These are phyloP conservation scores for Noctua janthina DNA, from an alignment of 2,888 invertebrate genomes.

Conservation along the genomic window DNA sequence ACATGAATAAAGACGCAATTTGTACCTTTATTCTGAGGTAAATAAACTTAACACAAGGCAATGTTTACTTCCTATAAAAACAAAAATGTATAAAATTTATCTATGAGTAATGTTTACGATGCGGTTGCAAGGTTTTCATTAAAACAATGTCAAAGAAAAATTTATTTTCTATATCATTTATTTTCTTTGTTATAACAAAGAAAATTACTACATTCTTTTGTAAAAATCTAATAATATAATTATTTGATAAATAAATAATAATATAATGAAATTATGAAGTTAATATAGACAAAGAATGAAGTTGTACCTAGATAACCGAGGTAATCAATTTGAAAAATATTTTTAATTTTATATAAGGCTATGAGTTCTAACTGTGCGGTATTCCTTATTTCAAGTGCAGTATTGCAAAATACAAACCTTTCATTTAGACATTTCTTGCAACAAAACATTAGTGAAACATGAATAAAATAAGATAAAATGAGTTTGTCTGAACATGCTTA, in stretches of 20 bases:
- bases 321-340: neutral
- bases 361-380: neutral
- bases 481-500: neutral
- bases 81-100: conserved; percentile 35
- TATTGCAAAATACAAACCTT: too few relatives aligned
- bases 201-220: neutral
- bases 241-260: neutral
- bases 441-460: neutral
- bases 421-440: too few relatives aligned
- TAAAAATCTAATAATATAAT: neutral
- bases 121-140: conserved; percentile 2
- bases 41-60: conserved; percentile 44
- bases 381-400: neutral
- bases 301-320: neutral
- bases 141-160: neutral
- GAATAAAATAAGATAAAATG: neutral
- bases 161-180: neutral
- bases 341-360: neutral
- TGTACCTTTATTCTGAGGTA: conserved; percentile 19
- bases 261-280: neutral
- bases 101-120: conserved; percentile 36
- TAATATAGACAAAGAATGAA: neutral
- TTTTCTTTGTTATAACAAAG: neutral
- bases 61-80: conserved; percentile 20
- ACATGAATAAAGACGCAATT: neutral